Evolutionary conservation across 1,140 invertebrate genomes (phyloP).

Genomic region (Mactra quadrangularis): DNA sequence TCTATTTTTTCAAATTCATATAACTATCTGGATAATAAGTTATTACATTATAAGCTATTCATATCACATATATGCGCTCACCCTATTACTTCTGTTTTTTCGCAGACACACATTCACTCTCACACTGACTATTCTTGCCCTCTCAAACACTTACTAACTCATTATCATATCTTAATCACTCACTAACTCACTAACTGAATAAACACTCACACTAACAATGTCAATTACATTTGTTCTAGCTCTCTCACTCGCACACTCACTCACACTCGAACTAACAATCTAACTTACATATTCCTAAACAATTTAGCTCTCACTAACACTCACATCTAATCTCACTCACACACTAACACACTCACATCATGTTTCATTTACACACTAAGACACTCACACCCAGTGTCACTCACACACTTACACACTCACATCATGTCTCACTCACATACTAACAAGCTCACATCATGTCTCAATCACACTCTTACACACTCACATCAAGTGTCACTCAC

Average conservation of each 20-base stretch:
- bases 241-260: conserved; percentile 9
- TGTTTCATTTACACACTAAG: not conserved
- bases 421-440: no score
- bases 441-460: no score
- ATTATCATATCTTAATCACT: conserved; percentile 3
- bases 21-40: no score
- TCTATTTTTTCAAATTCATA: no score
- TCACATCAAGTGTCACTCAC: no score
- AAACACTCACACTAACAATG: conserved; percentile 17
- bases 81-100: not conserved
- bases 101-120: conserved; percentile 7
- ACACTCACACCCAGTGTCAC: conserved; percentile 19
- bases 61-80: conserved; percentile 2
- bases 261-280: no score
- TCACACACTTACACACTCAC: conserved; percentile 10
- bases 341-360: conserved; percentile 10
- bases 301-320: conserved; percentile 12
- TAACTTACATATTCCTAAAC: no score
- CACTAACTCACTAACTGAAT: conserved; percentile 7
- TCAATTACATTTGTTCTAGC: conserved; percentile 6
- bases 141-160: conserved; percentile 13
- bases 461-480: no score
- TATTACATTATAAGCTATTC: no score
- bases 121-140: not conserved
- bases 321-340: conserved; percentile 6